These are phyloP conservation scores for Charaxes varanes DNA, from an alignment of 1,140 invertebrate species.

Conservation along the genomic window DNA sequence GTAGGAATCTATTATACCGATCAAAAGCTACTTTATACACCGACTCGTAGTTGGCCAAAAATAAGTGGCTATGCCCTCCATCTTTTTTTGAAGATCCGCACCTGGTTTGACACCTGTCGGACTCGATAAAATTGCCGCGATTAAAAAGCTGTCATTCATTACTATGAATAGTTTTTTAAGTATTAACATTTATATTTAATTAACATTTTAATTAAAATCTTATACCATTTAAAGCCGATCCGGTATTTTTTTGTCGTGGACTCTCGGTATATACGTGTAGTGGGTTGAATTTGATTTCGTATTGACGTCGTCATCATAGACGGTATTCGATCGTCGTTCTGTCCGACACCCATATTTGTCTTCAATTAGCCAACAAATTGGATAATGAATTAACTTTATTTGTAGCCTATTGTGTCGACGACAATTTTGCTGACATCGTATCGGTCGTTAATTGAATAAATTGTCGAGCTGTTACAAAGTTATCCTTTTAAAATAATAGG, in stretches of 20 bases:
- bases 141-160: too few species aligned
- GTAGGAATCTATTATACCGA: too few species aligned
- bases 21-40: too few species aligned
- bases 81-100: too few species aligned
- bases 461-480: not conserved
- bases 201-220: too few species aligned
- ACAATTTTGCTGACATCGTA: not conserved
- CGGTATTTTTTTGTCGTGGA: not conserved
- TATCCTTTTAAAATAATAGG: slow-evolving; percentile 1
- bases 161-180: too few species aligned
- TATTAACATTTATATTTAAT: too few species aligned
- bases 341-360: slow-evolving; percentile 4
- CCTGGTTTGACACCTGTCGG: too few species aligned
- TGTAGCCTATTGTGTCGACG: not conserved
- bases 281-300: slow-evolving; percentile 18
- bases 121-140: too few species aligned
- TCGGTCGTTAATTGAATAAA: not conserved
- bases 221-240: too few species aligned
- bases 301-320: slow-evolving; percentile 15
- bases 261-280: slow-evolving; percentile 11
- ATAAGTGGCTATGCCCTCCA: too few species aligned
- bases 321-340: slow-evolving; percentile 1
- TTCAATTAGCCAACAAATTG: slow-evolving; percentile 1
- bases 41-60: too few species aligned
- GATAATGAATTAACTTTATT: not conserved